Base-by-base conservation (phyloP, 2,797 vertebrate genomes). In the Pempheris klunzingeri region DNA sequence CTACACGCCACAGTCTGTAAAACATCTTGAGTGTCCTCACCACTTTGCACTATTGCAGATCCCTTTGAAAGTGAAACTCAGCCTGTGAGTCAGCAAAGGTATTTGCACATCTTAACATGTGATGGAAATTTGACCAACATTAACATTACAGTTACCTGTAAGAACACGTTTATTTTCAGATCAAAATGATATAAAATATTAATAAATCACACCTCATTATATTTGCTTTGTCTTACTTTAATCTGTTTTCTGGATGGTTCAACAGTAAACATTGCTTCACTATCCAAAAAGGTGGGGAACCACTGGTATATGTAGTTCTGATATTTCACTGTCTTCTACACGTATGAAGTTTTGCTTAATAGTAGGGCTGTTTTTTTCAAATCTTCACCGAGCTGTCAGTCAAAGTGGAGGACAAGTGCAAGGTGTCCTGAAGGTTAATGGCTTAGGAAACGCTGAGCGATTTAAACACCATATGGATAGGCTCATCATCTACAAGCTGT, bases 401-500 rank as follows among this genome's bases (percentile, higher is more conserved):
- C 92, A 93, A 86, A 88, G 62, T 32, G 47, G 82, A 91, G 90
- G 89, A 91, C 71, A 67, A 92, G 86, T 84, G 82, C 89, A 92
- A 92, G 89, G 90, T 93, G 91, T 92, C 90, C 90, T 93, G 92
- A 93, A 94, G 93, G 93, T 93, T 94, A 94, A 94, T 94, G 92
- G 87, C 90, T 92, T 77, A 88, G 89, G 92, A 92, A 92, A 92
- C 79, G 88, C 92, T 92, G 88, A 92, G 91, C 80, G 90, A 92
- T 93, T 92, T 92, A 88, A 92, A 91, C 90, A 92, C 92, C 93
- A 94, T 94, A 94, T 93, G 93, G 93, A 92, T 91, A 83, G 88
- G 88, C 90, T 93, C 93, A 93, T 94, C 91, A 93, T 94, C 91
- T 91, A 90, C 93, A 94, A 93, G 88, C 93, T 93, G 93, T 93